Evolutionary conservation across 37 sponge, comb jelly and placozoan genomes (phyloP).

Genomic region (Ianthella basta): DNA sequence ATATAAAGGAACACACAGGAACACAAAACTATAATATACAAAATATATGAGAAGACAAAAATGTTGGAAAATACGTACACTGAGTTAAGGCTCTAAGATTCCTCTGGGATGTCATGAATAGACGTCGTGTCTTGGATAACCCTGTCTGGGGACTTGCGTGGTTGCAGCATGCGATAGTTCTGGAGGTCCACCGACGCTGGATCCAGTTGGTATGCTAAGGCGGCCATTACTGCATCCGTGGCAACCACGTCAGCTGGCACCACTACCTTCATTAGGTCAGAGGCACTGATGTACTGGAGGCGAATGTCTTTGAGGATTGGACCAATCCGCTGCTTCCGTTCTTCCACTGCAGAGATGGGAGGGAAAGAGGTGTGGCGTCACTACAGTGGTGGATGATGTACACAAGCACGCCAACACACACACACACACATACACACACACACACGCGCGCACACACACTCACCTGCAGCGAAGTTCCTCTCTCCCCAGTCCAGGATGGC

Average conservation of each 20-base stretch:
- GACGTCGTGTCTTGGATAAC: no score
- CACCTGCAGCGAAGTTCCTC: conserved; percentile 45
- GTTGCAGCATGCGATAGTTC: conserved; percentile 62
- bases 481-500: conserved; percentile 93
- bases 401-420: neutral
- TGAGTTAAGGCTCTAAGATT: no score
- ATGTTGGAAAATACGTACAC: no score
- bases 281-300: conserved; percentile 62
- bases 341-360: conserved; percentile 37
- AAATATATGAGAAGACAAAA: no score
- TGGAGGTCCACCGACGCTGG: conserved; percentile 79
- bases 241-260: conserved; percentile 85
- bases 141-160: conserved; percentile 22
- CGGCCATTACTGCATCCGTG: conserved; percentile 87
- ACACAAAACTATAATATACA: no score
- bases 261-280: conserved; percentile 88
- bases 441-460: neutral
- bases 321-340: conserved; percentile 64
- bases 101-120: no score
- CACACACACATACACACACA: neutral
- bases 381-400: neutral
- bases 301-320: conserved; percentile 71
- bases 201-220: conserved; percentile 96
- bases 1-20: no score
- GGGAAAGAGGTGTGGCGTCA: neutral